A percentile compares a stretch with the other conserved stretches of the same genome.
phyloP scores from a whole-genome alignment of 2,888 invertebrate genomes.

The Dynastes tityus region DNA sequence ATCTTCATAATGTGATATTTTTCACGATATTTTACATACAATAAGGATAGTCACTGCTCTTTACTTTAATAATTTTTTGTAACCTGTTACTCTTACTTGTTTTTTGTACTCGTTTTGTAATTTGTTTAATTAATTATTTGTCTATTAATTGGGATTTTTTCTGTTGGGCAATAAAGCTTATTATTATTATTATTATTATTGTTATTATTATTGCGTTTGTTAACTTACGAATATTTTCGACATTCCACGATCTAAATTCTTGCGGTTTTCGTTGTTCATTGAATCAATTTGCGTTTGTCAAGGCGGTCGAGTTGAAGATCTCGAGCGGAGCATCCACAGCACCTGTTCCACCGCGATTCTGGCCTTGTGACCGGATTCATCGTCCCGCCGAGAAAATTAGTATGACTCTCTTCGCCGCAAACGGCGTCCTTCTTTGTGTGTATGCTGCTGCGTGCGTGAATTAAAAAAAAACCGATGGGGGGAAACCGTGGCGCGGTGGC shows the following conservation, averaged over 20 bases:
- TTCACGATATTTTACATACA: too few species aligned
- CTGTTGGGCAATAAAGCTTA: too few species aligned
- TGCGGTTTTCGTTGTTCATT: conserved; percentile 1
- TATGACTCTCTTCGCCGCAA: conserved; percentile 23
- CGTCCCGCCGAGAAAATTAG: conserved; percentile 40
- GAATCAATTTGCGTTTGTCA: not conserved
- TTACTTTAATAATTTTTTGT: too few species aligned
- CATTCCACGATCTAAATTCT: not conserved
- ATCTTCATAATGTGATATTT: too few species aligned
- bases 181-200: too few species aligned
- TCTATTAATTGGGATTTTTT: too few species aligned
- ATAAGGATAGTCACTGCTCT: too few species aligned
- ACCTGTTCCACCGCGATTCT: conserved; percentile 28
- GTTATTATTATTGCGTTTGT: too few species aligned
- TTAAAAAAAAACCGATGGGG: conserved; percentile 43
- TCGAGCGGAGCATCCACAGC: not conserved
- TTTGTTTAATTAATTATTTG: too few species aligned
- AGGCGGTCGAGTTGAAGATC: not conserved
- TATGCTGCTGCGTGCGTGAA: conserved; percentile 10
- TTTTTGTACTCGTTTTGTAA: too few species aligned
- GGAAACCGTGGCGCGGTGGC: conserved; percentile 46
- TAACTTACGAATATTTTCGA: too few species aligned
- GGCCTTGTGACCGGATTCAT: conserved; percentile 12
- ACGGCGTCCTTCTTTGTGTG: not conserved
- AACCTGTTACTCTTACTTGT: too few species aligned